Conservation (phyloP, 2,888 invertebrate genomes). For the Alloplasta piceator region DNA sequence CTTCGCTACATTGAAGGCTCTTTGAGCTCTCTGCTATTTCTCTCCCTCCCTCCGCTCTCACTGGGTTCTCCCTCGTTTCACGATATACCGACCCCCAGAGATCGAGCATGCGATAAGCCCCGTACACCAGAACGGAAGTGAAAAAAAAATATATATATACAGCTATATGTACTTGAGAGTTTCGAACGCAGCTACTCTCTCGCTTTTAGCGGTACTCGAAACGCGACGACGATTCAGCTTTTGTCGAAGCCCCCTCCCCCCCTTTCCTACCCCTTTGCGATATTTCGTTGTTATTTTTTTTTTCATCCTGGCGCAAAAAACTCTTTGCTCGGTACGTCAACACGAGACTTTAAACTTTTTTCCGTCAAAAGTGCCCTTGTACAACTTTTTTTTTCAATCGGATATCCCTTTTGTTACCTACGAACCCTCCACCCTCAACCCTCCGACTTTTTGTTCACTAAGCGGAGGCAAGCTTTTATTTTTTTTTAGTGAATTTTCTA, state of each 20-base stretch:
- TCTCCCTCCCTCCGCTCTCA: conserved; percentile 15
- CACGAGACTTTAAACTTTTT: conserved; percentile 19
- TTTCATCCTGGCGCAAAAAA: neutral
- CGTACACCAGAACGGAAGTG: conserved; percentile 10
- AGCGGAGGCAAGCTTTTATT: no score
- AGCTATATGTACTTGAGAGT: neutral
- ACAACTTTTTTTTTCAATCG: neutral
- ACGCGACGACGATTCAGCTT: conserved; percentile 22
- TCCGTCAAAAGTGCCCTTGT: neutral
- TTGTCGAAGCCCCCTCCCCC: conserved; percentile 15
- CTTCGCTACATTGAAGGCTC: conserved; percentile 12
- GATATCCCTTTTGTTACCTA: conserved; percentile 8
- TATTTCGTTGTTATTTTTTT: conserved; percentile 3
- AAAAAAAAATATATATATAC: conserved; percentile 21
- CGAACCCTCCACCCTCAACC: neutral
- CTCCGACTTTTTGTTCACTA: neutral
- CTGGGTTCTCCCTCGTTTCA: conserved; percentile 12
- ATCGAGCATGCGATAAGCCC: conserved; percentile 38
- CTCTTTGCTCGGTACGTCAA: conserved; percentile 7
- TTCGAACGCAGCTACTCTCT: conserved; percentile 33
- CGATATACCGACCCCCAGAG: conserved; percentile 34
- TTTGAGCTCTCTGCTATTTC: conserved; percentile 11
- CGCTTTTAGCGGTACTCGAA: conserved; percentile 27
- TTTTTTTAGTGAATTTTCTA: no score
- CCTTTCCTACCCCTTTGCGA: neutral